Percentiles rank a stretch among this genome's conserved stretches.
Conservation (phyloP, 2,888 invertebrate genomes). For the Amiota communis region DNA sequence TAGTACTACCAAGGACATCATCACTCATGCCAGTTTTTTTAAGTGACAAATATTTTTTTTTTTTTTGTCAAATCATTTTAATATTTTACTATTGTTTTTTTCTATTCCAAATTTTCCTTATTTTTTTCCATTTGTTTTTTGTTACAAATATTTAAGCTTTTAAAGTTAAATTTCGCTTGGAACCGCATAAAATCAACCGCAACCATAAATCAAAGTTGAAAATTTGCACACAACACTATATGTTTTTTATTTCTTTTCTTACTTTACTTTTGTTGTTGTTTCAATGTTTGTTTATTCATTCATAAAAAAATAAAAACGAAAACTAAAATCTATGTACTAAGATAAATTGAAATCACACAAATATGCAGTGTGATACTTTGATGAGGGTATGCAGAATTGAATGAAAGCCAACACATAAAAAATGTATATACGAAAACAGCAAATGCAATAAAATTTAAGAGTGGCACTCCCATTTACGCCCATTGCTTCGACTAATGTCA, state of each 20-base stretch:
- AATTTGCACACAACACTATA: constrained; percentile 46
- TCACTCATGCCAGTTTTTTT: too few relatives aligned
- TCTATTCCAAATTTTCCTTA: neutral
- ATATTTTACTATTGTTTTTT: constrained; percentile 7
- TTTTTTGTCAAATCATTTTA: neutral
- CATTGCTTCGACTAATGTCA: neutral
- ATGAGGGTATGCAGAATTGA: neutral
- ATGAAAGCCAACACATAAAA: neutral
- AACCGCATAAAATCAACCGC: constrained; percentile 37
- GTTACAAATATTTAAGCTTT: constrained; percentile 30
- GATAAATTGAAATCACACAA: neutral
- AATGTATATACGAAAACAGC: too few relatives aligned
- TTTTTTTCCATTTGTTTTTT: constrained; percentile 19
- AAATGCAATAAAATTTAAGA: too few relatives aligned
- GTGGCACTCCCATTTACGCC: neutral
- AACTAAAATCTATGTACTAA: neutral
- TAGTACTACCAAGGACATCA: too few relatives aligned
- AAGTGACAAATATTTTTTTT: neutral
- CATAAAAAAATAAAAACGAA: neutral
- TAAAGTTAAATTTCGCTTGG: constrained; percentile 34
- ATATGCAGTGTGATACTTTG: neutral
- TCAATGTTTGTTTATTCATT: neutral
- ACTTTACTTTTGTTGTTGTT: neutral
- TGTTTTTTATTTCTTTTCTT: neutral
- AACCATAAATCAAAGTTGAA: constrained; percentile 52